Evolutionary conservation across 2,113 vertebrate species (phyloP), one percentile per base, ranked within the genome.

Genomic region (Corydoras sp.): DNA sequence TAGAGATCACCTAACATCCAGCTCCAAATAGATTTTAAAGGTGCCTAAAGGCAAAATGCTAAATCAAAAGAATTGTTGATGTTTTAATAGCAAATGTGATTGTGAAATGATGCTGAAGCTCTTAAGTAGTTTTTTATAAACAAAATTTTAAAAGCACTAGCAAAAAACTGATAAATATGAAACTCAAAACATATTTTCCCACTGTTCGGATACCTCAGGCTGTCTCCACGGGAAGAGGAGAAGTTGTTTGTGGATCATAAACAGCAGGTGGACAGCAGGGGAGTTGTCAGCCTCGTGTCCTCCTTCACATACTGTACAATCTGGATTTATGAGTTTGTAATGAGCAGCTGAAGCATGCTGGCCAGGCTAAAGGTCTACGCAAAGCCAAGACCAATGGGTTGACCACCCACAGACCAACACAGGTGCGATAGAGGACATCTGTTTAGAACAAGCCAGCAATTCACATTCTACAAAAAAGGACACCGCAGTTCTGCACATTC

Each of bases 251-350:
- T 69, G 58, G 59, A 71, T 61, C 32, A 29, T 49, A 65, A 71
- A 49, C 71, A 63, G 63, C 55, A 62, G 62, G 58, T 62, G 64
- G 70, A 65, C 66, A 69, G 65, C 77, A 73, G 68, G 71, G 68
- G 71, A 79, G 68, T 31, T 70, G 71, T 74, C 68, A 58, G 58
- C 74, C 10, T 60, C 75, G 48, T 62, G 71, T 76, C 63, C 58
- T 69, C 61, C 61, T 76, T 76, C 68, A 59, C 62, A 72, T 69
- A 62, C 71, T 54, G 61, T 71, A 53, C 53, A 73, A 54, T 67
- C 58, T 74, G 78, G 71, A 79, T 76, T 76, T 76, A 79, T 79
- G 71, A 71, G 68, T 65, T 67, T 74, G 68, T 70, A 71, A 76
- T 51, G 66, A 73, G 62, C 71, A 58, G 67, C 56, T 71, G 74